Evolutionary conservation across 2,113 vertebrate genomes (phyloP).

Genomic region (Pandion haliaetus): DNA sequence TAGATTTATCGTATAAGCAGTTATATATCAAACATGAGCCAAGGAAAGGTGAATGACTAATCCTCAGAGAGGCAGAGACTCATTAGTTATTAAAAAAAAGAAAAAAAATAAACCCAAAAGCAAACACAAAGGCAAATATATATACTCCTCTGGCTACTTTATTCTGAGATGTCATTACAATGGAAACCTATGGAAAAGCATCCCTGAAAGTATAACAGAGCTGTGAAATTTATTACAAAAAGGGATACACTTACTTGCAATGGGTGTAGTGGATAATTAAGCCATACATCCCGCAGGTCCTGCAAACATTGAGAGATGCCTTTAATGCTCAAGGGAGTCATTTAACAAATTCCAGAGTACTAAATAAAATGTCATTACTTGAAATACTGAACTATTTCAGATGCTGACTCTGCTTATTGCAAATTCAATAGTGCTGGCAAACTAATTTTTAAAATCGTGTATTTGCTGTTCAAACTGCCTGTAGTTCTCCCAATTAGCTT

Average conservation of each 20-base stretch:
- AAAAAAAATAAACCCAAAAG: neutral
- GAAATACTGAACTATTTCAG: conserved; percentile 77
- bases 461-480: conserved; percentile 67
- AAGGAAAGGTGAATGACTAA: neutral
- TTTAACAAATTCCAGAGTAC: conserved; percentile 75
- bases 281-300: conserved; percentile 97
- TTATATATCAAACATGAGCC: neutral
- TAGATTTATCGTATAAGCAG: neutral
- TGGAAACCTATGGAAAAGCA: conserved; percentile 8
- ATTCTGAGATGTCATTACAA: conserved; percentile 27
- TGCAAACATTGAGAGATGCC: conserved; percentile 76
- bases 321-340: conserved; percentile 74
- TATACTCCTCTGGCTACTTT: neutral
- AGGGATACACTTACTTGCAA: conserved; percentile 88
- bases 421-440: conserved; percentile 78
- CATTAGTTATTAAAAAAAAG: neutral
- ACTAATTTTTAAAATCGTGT: conserved; percentile 73
- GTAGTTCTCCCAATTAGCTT: conserved; percentile 71
- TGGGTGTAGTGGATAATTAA: conserved; percentile 96
- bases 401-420: conserved; percentile 76
- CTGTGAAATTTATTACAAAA: conserved; percentile 17
- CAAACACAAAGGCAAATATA: neutral
- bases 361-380: conserved; percentile 80
- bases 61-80: neutral
- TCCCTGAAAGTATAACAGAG: neutral